Conservation (phyloP, 2,888 invertebrate species). For the Acrocera orbiculus region DNA sequence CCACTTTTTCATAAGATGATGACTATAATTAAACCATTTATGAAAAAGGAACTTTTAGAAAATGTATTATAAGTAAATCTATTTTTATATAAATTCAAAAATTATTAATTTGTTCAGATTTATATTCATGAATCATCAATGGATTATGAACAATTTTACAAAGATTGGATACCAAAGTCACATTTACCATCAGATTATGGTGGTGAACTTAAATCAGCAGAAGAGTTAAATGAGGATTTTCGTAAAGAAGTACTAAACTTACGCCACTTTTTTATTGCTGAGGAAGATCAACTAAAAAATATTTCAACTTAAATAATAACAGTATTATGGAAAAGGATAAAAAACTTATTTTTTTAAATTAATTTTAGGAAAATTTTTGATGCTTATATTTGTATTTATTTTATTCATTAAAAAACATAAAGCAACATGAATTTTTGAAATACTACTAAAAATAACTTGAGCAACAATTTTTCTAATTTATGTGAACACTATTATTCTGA, state of each 20-base stretch:
- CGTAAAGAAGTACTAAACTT: conserved; percentile 7
- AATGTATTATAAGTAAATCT: conserved; percentile 25
- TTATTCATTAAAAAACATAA: too few relatives aligned
- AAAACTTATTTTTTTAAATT: too few relatives aligned
- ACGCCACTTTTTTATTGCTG: conserved; percentile 12
- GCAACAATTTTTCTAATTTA: too few relatives aligned
- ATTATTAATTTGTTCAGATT: conserved; percentile 28
- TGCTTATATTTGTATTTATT: too few relatives aligned
- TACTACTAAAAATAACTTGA: too few relatives aligned
- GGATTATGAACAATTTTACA: conserved; percentile 35
- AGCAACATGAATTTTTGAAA: too few relatives aligned
- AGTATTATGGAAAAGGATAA: too few relatives aligned
- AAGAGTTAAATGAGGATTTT: conserved; percentile 11
- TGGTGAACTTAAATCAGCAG: conserved; percentile 31
- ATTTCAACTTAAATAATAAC: neutral
- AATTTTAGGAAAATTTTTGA: too few relatives aligned
- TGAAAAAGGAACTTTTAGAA: conserved; percentile 38
- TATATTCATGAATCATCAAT: conserved; percentile 40
- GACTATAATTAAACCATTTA: conserved; percentile 37
- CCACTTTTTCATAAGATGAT: conserved; percentile 38
- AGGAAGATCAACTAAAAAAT: conserved; percentile 13
- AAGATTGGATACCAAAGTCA: conserved; percentile 36
- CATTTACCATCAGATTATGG: conserved; percentile 43
- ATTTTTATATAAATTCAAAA: neutral
- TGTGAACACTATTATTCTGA: too few relatives aligned